Conservation (phyloP, 2,797 vertebrate species). For the Aselliscus stoliczkanus region DNA sequence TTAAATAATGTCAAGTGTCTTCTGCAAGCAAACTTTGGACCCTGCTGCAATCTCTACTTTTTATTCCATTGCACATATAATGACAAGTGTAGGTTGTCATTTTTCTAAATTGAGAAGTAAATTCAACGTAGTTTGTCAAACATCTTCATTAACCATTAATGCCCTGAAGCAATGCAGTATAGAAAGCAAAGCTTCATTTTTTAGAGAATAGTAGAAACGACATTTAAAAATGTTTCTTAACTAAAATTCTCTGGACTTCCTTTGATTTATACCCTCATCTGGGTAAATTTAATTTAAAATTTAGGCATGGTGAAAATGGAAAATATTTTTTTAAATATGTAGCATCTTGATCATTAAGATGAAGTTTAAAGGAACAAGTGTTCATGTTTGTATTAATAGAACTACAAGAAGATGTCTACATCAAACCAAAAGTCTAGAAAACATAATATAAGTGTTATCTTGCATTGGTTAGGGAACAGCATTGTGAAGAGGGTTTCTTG, state of each 20-base stretch:
- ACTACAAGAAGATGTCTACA: not conserved
- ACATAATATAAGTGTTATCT: not conserved
- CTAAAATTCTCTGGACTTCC: not conserved
- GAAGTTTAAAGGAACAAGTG: not conserved
- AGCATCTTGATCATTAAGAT: not conserved
- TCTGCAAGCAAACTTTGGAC: not conserved
- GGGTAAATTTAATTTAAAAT: constrained; percentile 24
- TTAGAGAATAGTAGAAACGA: not conserved
- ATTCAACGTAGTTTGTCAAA: not conserved
- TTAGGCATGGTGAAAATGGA: not conserved
- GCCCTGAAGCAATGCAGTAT: not conserved
- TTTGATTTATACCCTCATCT: not conserved
- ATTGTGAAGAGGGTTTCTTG: not conserved
- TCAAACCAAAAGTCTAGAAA: not conserved
- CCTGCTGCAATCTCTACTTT: not conserved
- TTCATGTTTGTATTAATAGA: not conserved
- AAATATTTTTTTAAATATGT: not conserved
- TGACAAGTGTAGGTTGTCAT: not conserved
- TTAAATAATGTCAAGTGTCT: not conserved
- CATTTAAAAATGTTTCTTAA: not conserved
- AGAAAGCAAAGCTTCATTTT: not conserved
- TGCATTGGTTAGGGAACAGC: not conserved
- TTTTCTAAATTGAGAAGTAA: constrained; percentile 17
- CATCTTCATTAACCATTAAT: not conserved
- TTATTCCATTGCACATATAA: not conserved